Conservation (phyloP, 2,113 vertebrate species). For the Pholis gunnellus region DNA sequence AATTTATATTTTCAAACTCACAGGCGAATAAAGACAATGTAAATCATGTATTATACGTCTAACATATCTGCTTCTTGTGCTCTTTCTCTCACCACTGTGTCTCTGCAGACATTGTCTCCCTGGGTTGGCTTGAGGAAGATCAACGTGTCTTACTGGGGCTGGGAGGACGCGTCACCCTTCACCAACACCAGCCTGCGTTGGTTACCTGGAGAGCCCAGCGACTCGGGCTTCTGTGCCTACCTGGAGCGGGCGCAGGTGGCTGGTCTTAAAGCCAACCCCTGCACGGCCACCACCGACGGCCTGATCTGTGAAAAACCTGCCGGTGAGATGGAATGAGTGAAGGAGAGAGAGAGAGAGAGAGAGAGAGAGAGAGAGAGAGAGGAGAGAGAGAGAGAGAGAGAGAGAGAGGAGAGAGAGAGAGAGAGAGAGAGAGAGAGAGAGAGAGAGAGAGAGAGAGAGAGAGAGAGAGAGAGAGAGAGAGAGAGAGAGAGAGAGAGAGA, state of each 20-base stretch:
- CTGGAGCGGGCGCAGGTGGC: slow-evolving; percentile 81
- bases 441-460: slow-evolving; percentile 1
- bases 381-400: slow-evolving; percentile 3
- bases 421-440: rapidly evolving
- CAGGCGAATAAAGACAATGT: background rate
- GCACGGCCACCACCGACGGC: slow-evolving; percentile 91
- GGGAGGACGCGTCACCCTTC: slow-evolving; percentile 95
- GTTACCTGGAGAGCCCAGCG: slow-evolving; percentile 90
- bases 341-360: too few relatives aligned
- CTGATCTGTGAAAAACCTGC: slow-evolving; percentile 93
- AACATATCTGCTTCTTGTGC: background rate
- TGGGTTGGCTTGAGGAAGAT: slow-evolving; percentile 97
- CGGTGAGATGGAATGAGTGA: slow-evolving; percentile 60
- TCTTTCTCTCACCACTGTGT: too few relatives aligned
- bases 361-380: rapidly evolving
- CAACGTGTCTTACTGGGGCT: slow-evolving; percentile 97
- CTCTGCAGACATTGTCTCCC: slow-evolving; percentile 87
- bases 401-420: too few relatives aligned
- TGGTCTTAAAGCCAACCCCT: slow-evolving; percentile 91
- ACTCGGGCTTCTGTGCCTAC: slow-evolving; percentile 94
- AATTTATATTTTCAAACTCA: background rate
- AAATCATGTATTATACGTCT: background rate
- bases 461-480: rapidly evolving
- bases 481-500: too few relatives aligned
- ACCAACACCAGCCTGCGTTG: slow-evolving; percentile 90